phyloP scores from a whole-genome alignment of 2,113 vertebrate species.

The Parus major region DNA sequence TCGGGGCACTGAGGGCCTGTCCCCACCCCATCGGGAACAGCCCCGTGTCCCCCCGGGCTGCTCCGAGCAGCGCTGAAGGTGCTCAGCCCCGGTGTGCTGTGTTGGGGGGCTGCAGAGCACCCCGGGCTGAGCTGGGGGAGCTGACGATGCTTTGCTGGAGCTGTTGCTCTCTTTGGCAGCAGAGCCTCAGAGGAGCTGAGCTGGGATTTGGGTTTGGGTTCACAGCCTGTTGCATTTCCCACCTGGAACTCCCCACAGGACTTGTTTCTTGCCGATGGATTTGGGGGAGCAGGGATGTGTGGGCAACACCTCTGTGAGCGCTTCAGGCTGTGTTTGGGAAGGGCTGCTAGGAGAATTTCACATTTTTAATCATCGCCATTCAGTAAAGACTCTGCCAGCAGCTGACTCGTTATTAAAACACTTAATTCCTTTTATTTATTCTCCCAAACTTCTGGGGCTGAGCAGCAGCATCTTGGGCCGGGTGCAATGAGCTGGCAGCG shows the following conservation, averaged over 20 bases:
- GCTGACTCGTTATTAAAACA: not conserved
- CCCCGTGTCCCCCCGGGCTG: rapidly evolving
- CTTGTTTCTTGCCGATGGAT: rapidly evolving
- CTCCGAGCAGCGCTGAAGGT: rapidly evolving
- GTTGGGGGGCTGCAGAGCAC: not conserved
- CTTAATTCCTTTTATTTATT: not conserved
- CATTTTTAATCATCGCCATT: rapidly evolving
- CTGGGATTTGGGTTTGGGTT: rapidly evolving
- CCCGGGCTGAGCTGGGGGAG: not conserved
- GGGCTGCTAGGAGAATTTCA: not conserved
- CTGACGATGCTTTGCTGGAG: rapidly evolving
- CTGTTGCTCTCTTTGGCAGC: not conserved
- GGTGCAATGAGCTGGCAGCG: not conserved
- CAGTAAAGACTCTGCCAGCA: not conserved
- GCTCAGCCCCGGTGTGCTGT: not conserved
- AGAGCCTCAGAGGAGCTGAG: rapidly evolving
- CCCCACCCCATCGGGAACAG: no score
- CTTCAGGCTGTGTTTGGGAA: not conserved
- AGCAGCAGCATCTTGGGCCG: not conserved
- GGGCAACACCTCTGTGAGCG: rapidly evolving
- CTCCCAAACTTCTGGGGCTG: not conserved
- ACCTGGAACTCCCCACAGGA: rapidly evolving
- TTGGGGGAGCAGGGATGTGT: not conserved
- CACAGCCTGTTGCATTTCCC: not conserved
- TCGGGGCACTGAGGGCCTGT: not conserved